Conservation (phyloP, 2,113 vertebrate genomes). For the Pangasianodon hypophthalmus region DNA sequence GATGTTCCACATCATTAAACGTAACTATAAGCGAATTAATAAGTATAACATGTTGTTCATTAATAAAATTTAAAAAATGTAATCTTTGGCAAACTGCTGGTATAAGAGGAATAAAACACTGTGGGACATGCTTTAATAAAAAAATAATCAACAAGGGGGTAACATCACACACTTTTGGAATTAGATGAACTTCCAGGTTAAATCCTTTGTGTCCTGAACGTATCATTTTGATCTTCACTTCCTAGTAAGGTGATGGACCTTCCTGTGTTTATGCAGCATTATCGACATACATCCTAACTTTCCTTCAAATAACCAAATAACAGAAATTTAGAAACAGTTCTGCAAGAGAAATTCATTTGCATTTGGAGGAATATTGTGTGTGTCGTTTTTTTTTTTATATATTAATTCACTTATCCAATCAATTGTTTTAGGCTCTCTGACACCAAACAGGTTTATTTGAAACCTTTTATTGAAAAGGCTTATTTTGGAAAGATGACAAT, state of each 20-base stretch:
- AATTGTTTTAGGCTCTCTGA: conserved; percentile 42
- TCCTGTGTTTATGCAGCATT: too few relatives aligned
- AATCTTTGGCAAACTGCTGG: too few relatives aligned
- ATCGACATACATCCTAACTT: too few relatives aligned
- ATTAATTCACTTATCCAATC: conserved; percentile 38
- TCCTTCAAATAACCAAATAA: not conserved
- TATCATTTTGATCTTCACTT: too few relatives aligned
- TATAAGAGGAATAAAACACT: too few relatives aligned
- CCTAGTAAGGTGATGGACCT: too few relatives aligned
- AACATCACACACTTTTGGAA: not conserved
- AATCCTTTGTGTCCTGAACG: not conserved
- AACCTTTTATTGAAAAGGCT: conserved; percentile 13
- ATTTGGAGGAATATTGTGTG: not conserved
- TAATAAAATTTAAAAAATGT: too few relatives aligned
- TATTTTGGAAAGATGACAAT: conserved; percentile 32
- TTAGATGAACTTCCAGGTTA: not conserved
- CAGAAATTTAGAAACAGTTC: not conserved
- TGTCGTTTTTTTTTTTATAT: not conserved
- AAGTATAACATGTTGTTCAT: too few relatives aligned
- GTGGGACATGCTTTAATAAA: not conserved
- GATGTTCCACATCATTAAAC: not conserved
- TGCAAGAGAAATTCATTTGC: not conserved
- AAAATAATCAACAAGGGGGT: not conserved
- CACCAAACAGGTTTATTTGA: conserved; percentile 1
- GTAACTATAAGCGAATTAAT: too few relatives aligned